phyloP scores from a whole-genome alignment of 2,888 invertebrate species.

The Monoplex corrugatus region DNA sequence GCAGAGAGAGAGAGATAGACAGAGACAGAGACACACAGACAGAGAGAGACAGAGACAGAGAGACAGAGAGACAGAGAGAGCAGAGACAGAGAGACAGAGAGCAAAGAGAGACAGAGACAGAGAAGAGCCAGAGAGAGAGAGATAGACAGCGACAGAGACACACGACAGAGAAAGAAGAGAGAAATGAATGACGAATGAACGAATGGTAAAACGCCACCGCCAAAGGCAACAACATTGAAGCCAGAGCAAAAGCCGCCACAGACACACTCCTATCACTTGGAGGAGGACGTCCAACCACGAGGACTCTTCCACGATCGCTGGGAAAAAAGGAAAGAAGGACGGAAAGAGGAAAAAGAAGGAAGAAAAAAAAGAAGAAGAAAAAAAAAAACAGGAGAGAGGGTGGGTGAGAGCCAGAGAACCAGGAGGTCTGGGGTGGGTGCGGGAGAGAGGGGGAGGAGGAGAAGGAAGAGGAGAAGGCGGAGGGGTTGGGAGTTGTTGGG shows the following conservation, averaged over 20 bases:
- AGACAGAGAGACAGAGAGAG: not conserved
- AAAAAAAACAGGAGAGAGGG: not conserved
- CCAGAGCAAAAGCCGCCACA: too few species aligned
- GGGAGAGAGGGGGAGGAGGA: not conserved
- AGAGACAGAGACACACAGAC: not conserved
- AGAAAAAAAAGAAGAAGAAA: too few species aligned
- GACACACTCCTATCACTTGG: too few species aligned
- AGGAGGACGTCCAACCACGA: too few species aligned
- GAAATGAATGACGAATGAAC: too few species aligned
- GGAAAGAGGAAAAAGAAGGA: not conserved
- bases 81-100: not conserved
- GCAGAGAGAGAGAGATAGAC: slow-evolving; percentile 1
- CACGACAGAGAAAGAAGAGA: too few species aligned
- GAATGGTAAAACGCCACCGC: too few species aligned
- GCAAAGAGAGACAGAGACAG: too few species aligned
- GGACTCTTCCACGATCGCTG: too few species aligned
- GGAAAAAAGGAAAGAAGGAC: not conserved
- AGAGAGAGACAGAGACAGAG: not conserved
- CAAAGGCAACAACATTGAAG: too few species aligned
- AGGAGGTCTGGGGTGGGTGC: not conserved
- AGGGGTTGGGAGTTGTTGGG: not conserved
- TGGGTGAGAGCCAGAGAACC: not conserved
- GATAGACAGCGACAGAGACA: too few species aligned
- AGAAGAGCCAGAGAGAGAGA: too few species aligned
- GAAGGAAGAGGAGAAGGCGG: not conserved